Base-by-base conservation (phyloP, 1,140 invertebrate species). In the Stegodyphus dumicola region DNA sequence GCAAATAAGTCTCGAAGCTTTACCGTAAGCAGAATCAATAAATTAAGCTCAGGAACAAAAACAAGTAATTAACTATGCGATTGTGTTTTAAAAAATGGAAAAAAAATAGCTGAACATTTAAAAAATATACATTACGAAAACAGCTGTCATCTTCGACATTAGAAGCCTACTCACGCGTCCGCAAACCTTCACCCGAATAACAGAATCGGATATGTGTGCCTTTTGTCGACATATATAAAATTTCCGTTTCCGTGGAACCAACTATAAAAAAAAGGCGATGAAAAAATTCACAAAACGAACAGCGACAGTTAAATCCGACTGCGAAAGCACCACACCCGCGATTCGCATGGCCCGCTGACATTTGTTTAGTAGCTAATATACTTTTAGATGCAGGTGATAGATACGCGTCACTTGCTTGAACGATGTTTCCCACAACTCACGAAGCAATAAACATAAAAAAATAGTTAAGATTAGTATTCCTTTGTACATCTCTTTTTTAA, bases 341-440 rank as follows among this genome's bases (percentile, higher is more conserved):
- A 73, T 83, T 83, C 80, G 60, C 80, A 83, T 83, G 71, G 70
- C 33, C 71, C 6, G 71, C 53, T 75, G 52, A 71, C 67, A 65
- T 54, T 65, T 11, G n/a, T 66, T 53, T 75, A 73, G 48, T 73
- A 5, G 5, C 7, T 17, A 17, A 6, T 9, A 17, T 17, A 67
- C 5, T 18, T 10, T 71, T 13, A 33, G 48, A 10, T 6, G 18
- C 69, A 48, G 11, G 15, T 79, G 49, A 15, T 53, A 49, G 33
- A 1, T 15, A 60, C 56, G 56, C 56, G 56, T 60, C 9, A 15
- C 15, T 60, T 60, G 9, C 5, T 60, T 9, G 56, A 1, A 60
- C 5, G 33, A 33, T 33, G 3, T 33, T 33, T 33, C 33, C 33
- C 33, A 33, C 33, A 33, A 33, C 33, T 33, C 33, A 33, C 33